phyloP scores from a whole-genome alignment of 1,140 invertebrate genomes.

The Anastrepha ludens region DNA sequence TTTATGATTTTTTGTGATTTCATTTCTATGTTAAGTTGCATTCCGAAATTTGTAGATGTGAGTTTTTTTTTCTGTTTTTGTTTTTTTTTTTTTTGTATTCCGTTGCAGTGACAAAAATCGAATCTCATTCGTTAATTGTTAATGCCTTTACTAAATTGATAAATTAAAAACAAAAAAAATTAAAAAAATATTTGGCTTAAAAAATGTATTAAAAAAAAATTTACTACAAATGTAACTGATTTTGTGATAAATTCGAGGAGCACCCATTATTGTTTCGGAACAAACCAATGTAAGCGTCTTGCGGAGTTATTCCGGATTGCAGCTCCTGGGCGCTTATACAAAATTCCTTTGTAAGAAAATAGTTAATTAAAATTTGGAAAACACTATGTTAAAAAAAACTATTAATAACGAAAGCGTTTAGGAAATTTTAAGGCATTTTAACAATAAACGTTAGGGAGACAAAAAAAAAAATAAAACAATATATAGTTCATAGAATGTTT shows the following conservation, averaged over 20 bases:
- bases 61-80: neutral
- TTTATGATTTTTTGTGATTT: neutral
- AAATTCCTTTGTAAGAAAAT: slow-evolving; percentile 62
- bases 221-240: slow-evolving; percentile 73
- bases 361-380: slow-evolving; percentile 55
- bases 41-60: neutral
- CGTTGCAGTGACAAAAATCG: slow-evolving; percentile 39
- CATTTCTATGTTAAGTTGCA: neutral
- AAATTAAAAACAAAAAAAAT: neutral
- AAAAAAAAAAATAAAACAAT: slow-evolving; percentile 56
- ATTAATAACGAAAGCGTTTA: slow-evolving; percentile 65
- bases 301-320: neutral
- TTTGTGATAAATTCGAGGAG: slow-evolving; percentile 68
- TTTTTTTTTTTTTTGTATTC: neutral
- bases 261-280: slow-evolving; percentile 69
- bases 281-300: slow-evolving; percentile 64
- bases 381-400: slow-evolving; percentile 70
- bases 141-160: slow-evolving; percentile 58
- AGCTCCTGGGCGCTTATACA: slow-evolving; percentile 60
- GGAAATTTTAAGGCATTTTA: slow-evolving; percentile 74
- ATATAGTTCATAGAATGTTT: slow-evolving; percentile 64
- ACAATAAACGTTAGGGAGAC: slow-evolving; percentile 70
- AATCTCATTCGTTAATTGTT: slow-evolving; percentile 56
- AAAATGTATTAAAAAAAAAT: slow-evolving; percentile 57
- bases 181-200: slow-evolving; percentile 52